Conservation (phyloP, 2,797 vertebrate species). For the Melanotaenia nigrans region DNA sequence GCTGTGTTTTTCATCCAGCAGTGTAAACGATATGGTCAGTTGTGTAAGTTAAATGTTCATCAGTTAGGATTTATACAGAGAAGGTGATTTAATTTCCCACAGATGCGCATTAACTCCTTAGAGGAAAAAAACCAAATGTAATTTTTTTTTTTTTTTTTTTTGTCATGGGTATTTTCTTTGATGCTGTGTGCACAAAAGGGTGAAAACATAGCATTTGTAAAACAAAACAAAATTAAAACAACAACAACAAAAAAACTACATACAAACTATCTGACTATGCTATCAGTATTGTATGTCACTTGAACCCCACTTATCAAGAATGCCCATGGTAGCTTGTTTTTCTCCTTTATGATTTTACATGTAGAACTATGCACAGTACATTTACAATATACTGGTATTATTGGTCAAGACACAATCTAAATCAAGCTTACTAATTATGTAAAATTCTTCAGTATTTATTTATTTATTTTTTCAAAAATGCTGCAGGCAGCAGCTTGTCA, state of each 20-base stretch:
- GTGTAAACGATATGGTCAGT: neutral
- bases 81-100: too few species aligned
- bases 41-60: neutral
- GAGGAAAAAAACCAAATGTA: too few species aligned
- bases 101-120: too few species aligned
- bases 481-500: constrained; percentile 61
- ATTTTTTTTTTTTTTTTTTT: too few species aligned
- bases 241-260: too few species aligned
- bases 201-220: too few species aligned
- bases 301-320: too few species aligned
- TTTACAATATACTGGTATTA: neutral
- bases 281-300: too few species aligned
- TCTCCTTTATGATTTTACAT: neutral
- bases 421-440: constrained; percentile 1
- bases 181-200: too few species aligned
- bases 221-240: neutral
- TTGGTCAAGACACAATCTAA: constrained; percentile 3
- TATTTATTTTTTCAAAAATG: constrained; percentile 30
- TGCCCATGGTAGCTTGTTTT: too few species aligned
- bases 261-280: neutral
- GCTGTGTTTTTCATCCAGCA: neutral
- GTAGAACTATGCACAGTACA: neutral
- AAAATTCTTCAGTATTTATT: constrained; percentile 13
- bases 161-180: too few species aligned
- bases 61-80: too few species aligned